phyloP scores from a whole-genome alignment of 1,140 invertebrate species.

The Bombus huntii region DNA sequence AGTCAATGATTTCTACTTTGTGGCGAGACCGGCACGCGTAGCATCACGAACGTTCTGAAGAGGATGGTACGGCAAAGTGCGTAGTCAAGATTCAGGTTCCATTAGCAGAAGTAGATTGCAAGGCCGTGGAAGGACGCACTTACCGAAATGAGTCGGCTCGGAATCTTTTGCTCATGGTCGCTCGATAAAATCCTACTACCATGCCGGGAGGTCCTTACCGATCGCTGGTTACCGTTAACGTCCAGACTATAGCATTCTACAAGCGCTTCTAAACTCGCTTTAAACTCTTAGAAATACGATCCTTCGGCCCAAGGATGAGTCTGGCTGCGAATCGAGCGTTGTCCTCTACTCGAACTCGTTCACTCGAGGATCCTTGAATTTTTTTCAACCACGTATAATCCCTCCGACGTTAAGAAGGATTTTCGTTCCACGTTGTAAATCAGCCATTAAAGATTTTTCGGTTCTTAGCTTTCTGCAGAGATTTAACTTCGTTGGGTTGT shows the following conservation, averaged over 20 bases:
- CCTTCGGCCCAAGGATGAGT: conserved; percentile 51
- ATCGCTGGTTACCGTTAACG: conserved; percentile 63
- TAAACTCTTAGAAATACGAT: conserved; percentile 64
- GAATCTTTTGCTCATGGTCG: conserved; percentile 64
- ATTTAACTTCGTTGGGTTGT: not conserved
- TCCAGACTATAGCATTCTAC: conserved; percentile 26
- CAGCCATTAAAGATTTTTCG: not conserved
- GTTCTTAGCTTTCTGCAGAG: no score
- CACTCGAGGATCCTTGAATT: not conserved
- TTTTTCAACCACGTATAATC: not conserved
- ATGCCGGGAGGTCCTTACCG: conserved; percentile 54
- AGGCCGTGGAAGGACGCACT: conserved; percentile 63
- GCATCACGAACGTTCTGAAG: not conserved
- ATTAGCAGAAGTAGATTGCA: conserved; percentile 68
- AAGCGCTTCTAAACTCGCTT: conserved; percentile 49
- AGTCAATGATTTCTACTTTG: not conserved
- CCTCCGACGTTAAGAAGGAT: not conserved
- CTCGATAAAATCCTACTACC: conserved; percentile 58
- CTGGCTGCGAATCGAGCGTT: not conserved
- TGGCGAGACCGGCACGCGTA: not conserved
- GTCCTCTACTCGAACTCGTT: not conserved
- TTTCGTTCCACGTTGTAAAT: not conserved
- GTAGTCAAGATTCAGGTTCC: conserved; percentile 40
- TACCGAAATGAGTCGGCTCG: conserved; percentile 54
- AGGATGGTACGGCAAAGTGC: not conserved